Base-by-base conservation (phyloP, 1,140 invertebrate species). In the Drosophila sproati region DNA sequence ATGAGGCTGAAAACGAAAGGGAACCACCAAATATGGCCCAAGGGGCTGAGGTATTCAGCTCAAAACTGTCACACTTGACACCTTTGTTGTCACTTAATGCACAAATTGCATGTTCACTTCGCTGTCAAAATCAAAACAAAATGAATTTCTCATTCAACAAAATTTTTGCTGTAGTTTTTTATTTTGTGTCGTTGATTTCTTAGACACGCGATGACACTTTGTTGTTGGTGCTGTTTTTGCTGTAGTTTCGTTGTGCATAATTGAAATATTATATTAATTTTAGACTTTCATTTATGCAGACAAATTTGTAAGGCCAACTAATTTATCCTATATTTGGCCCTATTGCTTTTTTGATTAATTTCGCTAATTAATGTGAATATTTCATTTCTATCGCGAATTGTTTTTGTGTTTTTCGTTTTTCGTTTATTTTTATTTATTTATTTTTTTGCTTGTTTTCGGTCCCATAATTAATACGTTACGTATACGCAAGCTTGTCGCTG, bases 391-490 rank as follows among this genome's bases (percentile, higher is more conserved):
- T 68, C 47, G 74, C 61, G 39, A 57, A 64, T 62, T 73, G 55
- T 62, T 70, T 51, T 50, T 41, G 28, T 47, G 32, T 1, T 29
- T 39, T 41, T 10, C 10, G 39, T 41, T 43, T 43, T 20, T 20
- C 20, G 20, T 20, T 20, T 20, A 20, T 20, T 20, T 20, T 20
- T 1, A 20, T 20, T 20, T 20, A 20, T 20, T 20, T 12, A 12
- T 43, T 43, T 43, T n/a, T 10, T 43, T n/a, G 45, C 10, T 20
- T 29, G 20, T 6, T 73, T 29, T 51, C 43, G 50, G 63, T 10
- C 32, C 62, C 71, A 85, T 88, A 89, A 89, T 89, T 89, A 88
- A 89, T 85, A 88, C 69, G 86, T 88, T 88, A 88, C 85, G 85
- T 88, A 88, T 89, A 88, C 86, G 78, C 81, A 77, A 60, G 52